Conservation (phyloP, 2,113 vertebrate genomes). For the Oncorhynchus clarkii region DNA sequence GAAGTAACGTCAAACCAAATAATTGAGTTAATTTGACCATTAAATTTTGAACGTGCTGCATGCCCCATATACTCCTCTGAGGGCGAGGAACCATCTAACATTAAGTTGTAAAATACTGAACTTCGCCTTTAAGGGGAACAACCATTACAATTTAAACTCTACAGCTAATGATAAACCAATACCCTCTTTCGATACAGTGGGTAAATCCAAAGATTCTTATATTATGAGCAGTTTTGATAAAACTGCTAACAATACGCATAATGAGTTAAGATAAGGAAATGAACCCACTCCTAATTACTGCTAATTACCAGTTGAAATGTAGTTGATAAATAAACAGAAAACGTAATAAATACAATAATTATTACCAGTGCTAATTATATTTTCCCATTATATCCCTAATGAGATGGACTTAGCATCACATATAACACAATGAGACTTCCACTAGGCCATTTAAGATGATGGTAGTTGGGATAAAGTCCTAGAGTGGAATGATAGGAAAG, state of each 20-base stretch:
- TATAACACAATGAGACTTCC: constrained; percentile 60
- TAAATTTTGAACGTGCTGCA: too few species aligned
- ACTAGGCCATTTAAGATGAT: constrained; percentile 46
- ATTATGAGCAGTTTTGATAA: too few species aligned
- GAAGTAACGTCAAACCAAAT: too few species aligned
- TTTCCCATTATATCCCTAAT: constrained; percentile 79
- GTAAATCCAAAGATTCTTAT: too few species aligned
- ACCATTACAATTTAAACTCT: too few species aligned
- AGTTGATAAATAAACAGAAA: constrained; percentile 74
- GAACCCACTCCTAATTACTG: constrained; percentile 57
- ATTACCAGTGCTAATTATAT: constrained; percentile 79
- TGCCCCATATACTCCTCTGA: too few species aligned
- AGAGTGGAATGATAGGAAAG: constrained; percentile 32
- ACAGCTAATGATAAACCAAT: too few species aligned
- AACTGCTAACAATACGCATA: constrained; percentile 24
- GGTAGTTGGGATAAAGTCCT: constrained; percentile 31
- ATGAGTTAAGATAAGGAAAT: constrained; percentile 62
- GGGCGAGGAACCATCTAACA: too few species aligned
- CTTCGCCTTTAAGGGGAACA: too few species aligned
- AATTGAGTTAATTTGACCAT: too few species aligned
- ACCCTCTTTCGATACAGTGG: too few species aligned
- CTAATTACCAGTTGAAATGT: constrained; percentile 69
- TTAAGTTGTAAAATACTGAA: too few species aligned
- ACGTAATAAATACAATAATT: constrained; percentile 75
- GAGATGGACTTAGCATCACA: constrained; percentile 72